phyloP scores from a whole-genome alignment of 2,113 vertebrate genomes.

The Porphyrio hochstetteri region DNA sequence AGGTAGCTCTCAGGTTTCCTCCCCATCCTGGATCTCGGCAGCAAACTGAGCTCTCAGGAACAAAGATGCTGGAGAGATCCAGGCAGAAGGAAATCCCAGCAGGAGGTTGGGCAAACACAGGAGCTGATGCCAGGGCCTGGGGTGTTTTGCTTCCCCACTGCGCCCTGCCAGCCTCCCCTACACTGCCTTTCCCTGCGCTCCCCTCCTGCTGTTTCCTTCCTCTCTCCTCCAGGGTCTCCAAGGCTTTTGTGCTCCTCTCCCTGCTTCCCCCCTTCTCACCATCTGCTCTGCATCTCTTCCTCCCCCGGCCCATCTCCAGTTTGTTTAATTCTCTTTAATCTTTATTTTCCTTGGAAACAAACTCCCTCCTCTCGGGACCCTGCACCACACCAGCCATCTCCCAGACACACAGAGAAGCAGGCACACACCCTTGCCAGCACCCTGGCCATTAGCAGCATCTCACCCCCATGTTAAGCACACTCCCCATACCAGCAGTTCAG shows the following conservation, averaged over 20 bases:
- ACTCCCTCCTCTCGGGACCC: not conserved
- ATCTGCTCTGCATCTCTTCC: not conserved
- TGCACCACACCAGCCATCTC: accelerated
- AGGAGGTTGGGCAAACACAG: not conserved
- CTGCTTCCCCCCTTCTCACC: not conserved
- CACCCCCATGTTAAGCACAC: accelerated
- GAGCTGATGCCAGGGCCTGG: not conserved
- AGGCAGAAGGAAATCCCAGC: conserved; percentile 21
- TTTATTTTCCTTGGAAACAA: conserved; percentile 33
- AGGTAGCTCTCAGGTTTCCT: not conserved
- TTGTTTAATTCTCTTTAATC: conserved; percentile 66
- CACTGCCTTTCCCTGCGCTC: not conserved
- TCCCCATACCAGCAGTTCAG: not conserved
- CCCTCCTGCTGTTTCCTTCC: not conserved
- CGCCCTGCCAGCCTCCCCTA: not conserved
- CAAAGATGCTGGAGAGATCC: not conserved
- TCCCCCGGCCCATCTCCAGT: not conserved
- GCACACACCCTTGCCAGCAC: not conserved
- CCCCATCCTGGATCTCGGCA: not conserved
- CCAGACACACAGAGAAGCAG: accelerated
- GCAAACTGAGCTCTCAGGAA: conserved; percentile 33
- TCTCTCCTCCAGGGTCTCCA: not conserved
- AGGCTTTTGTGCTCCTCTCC: not conserved
- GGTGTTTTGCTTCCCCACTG: not conserved
- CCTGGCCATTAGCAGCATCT: not conserved